Evolutionary conservation across 2,113 vertebrate species (phyloP), one percentile per base, ranked within the genome.

Genomic region (Strigops habroptila): DNA sequence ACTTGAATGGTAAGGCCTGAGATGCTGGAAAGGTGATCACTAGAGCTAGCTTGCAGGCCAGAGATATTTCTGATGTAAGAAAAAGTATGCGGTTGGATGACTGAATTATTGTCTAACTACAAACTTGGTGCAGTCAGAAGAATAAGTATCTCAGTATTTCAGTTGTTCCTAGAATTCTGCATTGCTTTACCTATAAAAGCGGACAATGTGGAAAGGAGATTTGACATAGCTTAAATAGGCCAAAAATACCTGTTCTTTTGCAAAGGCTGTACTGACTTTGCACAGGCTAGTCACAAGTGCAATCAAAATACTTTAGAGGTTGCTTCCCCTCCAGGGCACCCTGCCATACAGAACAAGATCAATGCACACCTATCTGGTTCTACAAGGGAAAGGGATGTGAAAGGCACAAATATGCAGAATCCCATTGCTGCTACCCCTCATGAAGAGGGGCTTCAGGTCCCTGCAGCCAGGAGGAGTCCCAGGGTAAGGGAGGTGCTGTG

Each of bases 281-380:
- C 76, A 49, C 9, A 55, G 48, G 35, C n/a, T 41, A 19, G 17
- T 25, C 63, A 23, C 3, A 3, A 73, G 35, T 39, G 12, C 48
- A 82, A 11, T 52, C 33, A 48, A 46, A 86, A 19, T 41, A 19
- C 53, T 81, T 59, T 6, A 12, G 15, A 67, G 10, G 33, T 35
- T 37, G 11, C 14, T 82, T 49, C 14, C 33, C 15, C 28, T 12
- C 3, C 4, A 44, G 28, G 25, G 31, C 14, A 57, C 7, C 13
- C 63, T 35, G n/a, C 25, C 7, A 0, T 14, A 7, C 22, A 8
- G 44, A 25, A 10, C 57, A 55, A 68, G 28, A 3, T 18, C 35
- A 13, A 1, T 1, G 35, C 10, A 4, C 31, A 25, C 30, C 35
- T 39, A 3, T 1, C n/a, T 25, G 17, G 30, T 62, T 10, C 28